Evolutionary conservation across 2,797 vertebrate genomes (phyloP), one percentile per base, ranked within the genome.

Genomic region (Spinus pinus): DNA sequence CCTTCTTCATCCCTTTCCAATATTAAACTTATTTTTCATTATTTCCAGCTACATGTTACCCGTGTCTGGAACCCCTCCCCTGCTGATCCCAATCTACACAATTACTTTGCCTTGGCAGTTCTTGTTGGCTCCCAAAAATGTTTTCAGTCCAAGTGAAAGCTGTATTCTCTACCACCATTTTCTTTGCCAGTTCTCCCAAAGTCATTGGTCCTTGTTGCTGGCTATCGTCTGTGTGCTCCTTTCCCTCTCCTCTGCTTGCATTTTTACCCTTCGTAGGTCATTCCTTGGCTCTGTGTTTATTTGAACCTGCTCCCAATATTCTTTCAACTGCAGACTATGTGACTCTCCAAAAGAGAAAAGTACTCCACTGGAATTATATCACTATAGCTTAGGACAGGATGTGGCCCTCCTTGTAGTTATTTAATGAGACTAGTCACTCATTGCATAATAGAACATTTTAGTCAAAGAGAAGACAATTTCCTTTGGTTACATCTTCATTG

Each of bases 81-180:
- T 56, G n/a, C 92, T 67, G 42, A 88, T 91, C 61, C 69, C 81
- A 94, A 77, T 95, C 86, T 92, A 51, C 30, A 51, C 69, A 90
- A 94, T 93, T 96, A 50, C 88, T 95, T 93, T 94, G 24, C 70
- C 70, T 94, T 96, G 88, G 86, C 95, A 92, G 73, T 44, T 85
- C 82, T 92, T 95, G 19, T 62, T 94, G 88, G 91, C 70, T 96
- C 37, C 56, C n/a, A 71, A 42, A 86, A 64, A 35, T 56, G 23
- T 70, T 93, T 86, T 33, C 54, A 67, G 46, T 94, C 79, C 67
- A 88, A 89, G 64, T 51, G 37, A 95, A 87, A 93, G 42, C 67
- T 78, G 14, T 62, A n/a, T 73, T 81, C 47, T 69, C 31, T 44
- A 53, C n/a, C 41, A 81, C 37, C 20, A 21, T 79, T 90, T 86